Conservation (phyloP, 2,888 invertebrate genomes). For the Therioaphis trifolii region DNA sequence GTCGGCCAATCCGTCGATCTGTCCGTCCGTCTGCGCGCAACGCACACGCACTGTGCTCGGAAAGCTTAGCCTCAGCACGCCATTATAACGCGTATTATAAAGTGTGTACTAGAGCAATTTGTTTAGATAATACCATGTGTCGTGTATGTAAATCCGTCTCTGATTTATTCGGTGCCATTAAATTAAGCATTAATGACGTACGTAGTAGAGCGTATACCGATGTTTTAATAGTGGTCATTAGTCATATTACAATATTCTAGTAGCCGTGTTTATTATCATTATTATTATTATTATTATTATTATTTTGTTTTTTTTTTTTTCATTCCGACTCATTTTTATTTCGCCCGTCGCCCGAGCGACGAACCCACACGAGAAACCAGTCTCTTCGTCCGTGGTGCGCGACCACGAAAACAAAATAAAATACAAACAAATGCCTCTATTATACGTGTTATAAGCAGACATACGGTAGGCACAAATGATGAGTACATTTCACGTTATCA, state of each 20-base stretch:
- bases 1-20: conserved; percentile 6
- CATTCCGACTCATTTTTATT: conserved; percentile 36
- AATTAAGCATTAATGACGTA: conserved; percentile 61
- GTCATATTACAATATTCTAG: conserved; percentile 60
- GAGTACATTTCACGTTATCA: background rate
- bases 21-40: background rate
- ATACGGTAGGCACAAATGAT: background rate
- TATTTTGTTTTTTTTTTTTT: conserved; percentile 33
- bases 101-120: conserved; percentile 52
- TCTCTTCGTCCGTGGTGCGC: conserved; percentile 9
- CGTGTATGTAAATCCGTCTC: conserved; percentile 56
- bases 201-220: background rate
- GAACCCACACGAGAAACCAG: conserved; percentile 53
- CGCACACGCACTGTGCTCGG: background rate
- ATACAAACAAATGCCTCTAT: background rate
- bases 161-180: conserved; percentile 62
- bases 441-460: no score
- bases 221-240: conserved; percentile 58
- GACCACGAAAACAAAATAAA: background rate
- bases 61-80: conserved; percentile 40
- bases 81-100: background rate
- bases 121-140: conserved; percentile 43
- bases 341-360: conserved; percentile 24
- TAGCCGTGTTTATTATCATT: conserved; percentile 50
- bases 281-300: no score